Evolutionary conservation across 2,113 vertebrate genomes (phyloP).

Genomic region (Pituophis catenifer): DNA sequence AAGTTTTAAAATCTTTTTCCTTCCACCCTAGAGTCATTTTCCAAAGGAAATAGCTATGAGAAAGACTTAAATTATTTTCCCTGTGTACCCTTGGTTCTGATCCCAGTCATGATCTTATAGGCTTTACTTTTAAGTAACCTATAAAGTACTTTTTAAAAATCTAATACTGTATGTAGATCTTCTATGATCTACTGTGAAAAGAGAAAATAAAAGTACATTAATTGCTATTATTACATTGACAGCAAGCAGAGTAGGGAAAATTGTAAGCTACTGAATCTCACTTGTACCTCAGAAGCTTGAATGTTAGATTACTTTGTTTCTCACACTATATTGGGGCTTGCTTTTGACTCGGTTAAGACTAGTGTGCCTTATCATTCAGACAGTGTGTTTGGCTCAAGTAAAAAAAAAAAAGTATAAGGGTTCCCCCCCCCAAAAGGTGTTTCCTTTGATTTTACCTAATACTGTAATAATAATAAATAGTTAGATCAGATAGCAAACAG

Average conservation of each 20-base stretch:
- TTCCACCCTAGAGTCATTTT: neutral
- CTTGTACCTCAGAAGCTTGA: neutral
- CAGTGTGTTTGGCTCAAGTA: neutral
- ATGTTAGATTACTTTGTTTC: neutral
- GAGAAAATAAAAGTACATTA: neutral
- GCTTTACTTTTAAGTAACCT: neutral
- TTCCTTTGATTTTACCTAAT: neutral
- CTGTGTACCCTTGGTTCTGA: neutral
- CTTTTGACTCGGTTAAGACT: neutral
- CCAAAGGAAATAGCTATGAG: neutral
- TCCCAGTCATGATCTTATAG: neutral
- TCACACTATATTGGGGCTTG: neutral
- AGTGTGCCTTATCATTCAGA: neutral
- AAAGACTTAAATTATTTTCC: neutral
- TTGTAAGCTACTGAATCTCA: neutral
- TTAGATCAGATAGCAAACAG: neutral
- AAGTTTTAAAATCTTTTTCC: neutral
- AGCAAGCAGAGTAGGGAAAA: neutral
- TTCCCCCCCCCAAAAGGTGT: neutral
- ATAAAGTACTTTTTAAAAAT: neutral
- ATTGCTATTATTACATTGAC: neutral
- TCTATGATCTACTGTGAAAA: neutral
- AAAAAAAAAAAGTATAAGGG: neutral
- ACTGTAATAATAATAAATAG: neutral
- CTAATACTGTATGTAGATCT: too few relatives aligned